These are phyloP conservation scores for Acromyrmex echinatior DNA, from an alignment of 1,140 invertebrate species.

Conservation along the genomic window DNA sequence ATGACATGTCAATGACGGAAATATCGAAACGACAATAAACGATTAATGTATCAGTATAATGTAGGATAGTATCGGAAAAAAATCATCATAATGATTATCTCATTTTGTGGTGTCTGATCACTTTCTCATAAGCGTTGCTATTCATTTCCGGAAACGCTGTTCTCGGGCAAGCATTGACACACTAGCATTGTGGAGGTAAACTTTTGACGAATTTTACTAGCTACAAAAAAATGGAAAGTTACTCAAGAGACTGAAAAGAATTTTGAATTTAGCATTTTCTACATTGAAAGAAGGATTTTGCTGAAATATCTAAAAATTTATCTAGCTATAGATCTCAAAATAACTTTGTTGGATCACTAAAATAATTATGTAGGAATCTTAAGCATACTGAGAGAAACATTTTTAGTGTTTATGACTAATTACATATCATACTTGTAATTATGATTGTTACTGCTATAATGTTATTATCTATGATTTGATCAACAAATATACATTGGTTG, in stretches of 20 bases:
- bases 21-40: constrained; percentile 5
- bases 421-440: too few relatives aligned
- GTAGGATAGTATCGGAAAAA: constrained; percentile 14
- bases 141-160: constrained; percentile 13
- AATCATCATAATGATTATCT: constrained; percentile 21
- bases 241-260: not conserved
- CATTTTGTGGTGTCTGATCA: constrained; percentile 26
- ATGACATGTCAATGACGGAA: constrained; percentile 33
- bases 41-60: constrained; percentile 51
- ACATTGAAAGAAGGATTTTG: too few relatives aligned
- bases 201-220: not conserved
- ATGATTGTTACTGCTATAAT: too few relatives aligned
- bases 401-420: too few relatives aligned
- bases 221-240: constrained; percentile 7
- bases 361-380: too few relatives aligned
- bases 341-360: too few relatives aligned
- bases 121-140: not conserved
- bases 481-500: too few relatives aligned
- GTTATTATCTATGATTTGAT: too few relatives aligned
- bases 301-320: too few relatives aligned
- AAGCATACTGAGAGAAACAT: too few relatives aligned
- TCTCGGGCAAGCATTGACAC: not conserved
- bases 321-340: too few relatives aligned
- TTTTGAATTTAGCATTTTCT: not conserved
- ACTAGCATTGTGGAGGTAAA: too few relatives aligned